Evolutionary conservation across 2,797 vertebrate species (phyloP).

Genomic region (Falco berigora): DNA sequence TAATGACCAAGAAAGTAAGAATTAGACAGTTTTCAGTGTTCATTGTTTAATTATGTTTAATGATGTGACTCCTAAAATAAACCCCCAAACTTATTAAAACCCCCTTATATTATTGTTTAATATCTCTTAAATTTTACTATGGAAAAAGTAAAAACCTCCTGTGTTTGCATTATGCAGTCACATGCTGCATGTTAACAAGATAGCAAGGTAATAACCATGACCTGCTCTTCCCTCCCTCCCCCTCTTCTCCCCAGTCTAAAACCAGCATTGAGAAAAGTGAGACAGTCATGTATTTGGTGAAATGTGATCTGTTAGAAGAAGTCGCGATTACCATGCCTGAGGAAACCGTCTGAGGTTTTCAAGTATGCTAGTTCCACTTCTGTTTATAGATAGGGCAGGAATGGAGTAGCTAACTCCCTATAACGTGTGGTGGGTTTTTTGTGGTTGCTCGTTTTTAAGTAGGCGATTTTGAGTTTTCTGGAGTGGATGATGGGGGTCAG

Average conservation of each 20-base stretch:
- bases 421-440: background rate
- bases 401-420: background rate
- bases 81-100: background rate
- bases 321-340: background rate
- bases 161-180: background rate
- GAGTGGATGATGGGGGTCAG: background rate
- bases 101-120: background rate
- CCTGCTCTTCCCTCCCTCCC: background rate
- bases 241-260: background rate
- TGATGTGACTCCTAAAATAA: background rate
- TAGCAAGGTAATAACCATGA: background rate
- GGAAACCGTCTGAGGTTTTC: background rate
- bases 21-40: background rate
- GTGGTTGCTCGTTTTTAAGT: background rate
- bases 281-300: background rate
- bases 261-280: background rate
- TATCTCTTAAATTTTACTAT: background rate
- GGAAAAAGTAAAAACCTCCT: background rate
- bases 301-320: background rate
- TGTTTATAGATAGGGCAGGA: background rate
- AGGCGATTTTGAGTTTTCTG: background rate
- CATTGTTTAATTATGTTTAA: background rate
- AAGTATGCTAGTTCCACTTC: background rate
- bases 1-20: background rate
- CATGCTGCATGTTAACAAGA: background rate